phyloP scores from a whole-genome alignment of 2,797 vertebrate species.

The Pelochelys cantorii region DNA sequence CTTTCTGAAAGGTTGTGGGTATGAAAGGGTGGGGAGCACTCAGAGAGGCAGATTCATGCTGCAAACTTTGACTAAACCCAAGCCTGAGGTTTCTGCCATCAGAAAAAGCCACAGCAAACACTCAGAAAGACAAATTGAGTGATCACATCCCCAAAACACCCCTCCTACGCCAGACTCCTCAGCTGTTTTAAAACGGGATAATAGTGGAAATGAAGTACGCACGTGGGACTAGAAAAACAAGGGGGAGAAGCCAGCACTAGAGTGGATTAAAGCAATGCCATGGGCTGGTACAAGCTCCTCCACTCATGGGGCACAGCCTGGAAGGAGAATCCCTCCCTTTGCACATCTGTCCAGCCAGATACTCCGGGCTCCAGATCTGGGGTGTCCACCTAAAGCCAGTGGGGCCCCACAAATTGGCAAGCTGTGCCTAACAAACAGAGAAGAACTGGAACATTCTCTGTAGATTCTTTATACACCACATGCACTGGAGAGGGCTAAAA shows the following conservation, averaged over 20 bases:
- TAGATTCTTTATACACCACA: too few species aligned
- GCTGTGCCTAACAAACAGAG: too few species aligned
- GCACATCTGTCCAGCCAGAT: too few species aligned
- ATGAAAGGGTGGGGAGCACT: background rate
- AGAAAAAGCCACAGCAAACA: background rate
- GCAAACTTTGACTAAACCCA: background rate
- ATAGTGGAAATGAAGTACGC: background rate
- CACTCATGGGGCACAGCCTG: too few species aligned
- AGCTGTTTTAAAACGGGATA: background rate
- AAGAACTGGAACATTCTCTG: too few species aligned
- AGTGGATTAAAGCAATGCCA: background rate
- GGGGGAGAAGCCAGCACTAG: background rate
- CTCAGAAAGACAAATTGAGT: background rate
- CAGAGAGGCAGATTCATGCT: background rate
- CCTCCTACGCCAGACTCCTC: background rate
- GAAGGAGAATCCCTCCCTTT: too few species aligned
- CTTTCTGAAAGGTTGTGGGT: background rate
- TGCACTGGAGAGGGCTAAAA: too few species aligned
- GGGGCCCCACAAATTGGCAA: too few species aligned
- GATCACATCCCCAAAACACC: background rate
- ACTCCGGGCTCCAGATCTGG: too few species aligned
- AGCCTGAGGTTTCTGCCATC: background rate
- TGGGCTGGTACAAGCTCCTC: too few species aligned
- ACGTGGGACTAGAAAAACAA: background rate
- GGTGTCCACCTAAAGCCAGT: too few species aligned